phyloP scores from a whole-genome alignment of 2,797 vertebrate species.

The Halcyon leucocephala region DNA sequence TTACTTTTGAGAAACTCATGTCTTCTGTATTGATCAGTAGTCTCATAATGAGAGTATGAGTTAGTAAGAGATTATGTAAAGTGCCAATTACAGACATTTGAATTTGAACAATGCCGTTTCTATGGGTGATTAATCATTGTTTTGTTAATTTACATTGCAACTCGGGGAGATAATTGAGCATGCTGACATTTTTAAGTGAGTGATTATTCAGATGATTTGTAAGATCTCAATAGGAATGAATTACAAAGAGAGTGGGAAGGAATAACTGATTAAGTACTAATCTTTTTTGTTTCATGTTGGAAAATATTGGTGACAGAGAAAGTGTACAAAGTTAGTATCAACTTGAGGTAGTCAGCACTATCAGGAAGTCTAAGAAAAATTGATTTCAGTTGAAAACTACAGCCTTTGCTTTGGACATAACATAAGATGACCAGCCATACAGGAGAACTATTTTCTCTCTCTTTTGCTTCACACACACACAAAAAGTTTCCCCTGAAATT shows the following conservation, averaged over 20 bases:
- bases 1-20: neutral
- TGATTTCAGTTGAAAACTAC: neutral
- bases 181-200: constrained; percentile 48
- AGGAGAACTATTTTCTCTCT: neutral
- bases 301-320: neutral
- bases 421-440: neutral
- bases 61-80: constrained; percentile 26
- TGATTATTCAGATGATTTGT: constrained; percentile 14
- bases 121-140: constrained; percentile 20
- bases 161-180: constrained; percentile 24
- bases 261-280: neutral
- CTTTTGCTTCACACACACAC: neutral
- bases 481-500: neutral
- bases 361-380: neutral
- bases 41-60: neutral
- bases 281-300: neutral
- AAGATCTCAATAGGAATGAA: neutral
- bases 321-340: neutral
- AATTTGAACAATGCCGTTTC: constrained; percentile 33
- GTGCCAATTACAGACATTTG: neutral
- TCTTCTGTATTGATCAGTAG: neutral
- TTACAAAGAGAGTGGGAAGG: neutral
- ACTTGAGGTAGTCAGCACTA: neutral
- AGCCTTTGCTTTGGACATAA: neutral
- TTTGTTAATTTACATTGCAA: constrained; percentile 44